Evolutionary conservation across 2,888 invertebrate species (phyloP).

Genomic region (Lepidocyrtoides sp.): DNA sequence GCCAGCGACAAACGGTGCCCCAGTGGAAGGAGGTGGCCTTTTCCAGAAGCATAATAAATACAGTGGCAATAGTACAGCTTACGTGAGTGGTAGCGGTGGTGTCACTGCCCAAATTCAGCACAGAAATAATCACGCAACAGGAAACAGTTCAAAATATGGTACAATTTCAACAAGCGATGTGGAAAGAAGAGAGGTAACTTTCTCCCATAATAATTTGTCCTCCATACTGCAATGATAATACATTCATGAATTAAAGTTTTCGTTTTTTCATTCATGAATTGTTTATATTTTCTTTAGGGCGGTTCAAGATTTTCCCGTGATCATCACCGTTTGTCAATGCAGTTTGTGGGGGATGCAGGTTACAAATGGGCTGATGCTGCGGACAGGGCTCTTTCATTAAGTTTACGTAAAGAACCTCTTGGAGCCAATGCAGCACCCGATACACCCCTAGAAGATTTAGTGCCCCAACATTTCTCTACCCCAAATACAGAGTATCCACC

Average conservation of each 20-base stretch:
- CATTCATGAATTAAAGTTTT: too few species aligned
- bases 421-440: slow-evolving; percentile 90
- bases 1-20: slow-evolving; percentile 51
- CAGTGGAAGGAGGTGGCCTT: slow-evolving; percentile 49
- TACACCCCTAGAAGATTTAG: slow-evolving; percentile 82
- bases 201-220: slow-evolving; percentile 45
- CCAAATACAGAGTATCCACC: slow-evolving; percentile 65
- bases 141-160: slow-evolving; percentile 73
- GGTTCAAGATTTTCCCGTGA: slow-evolving; percentile 87
- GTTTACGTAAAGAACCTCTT: slow-evolving; percentile 93
- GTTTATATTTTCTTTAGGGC: slow-evolving; percentile 45
- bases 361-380: slow-evolving; percentile 94
- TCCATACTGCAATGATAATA: too few species aligned
- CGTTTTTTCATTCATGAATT: too few species aligned
- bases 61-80: slow-evolving; percentile 11
- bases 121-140: slow-evolving; percentile 59
- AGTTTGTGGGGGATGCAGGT: slow-evolving; percentile 93
- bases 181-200: slow-evolving; percentile 68
- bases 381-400: slow-evolving; percentile 87
- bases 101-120: slow-evolving; percentile 71
- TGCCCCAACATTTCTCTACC: slow-evolving; percentile 72
- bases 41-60: slow-evolving; percentile 67
- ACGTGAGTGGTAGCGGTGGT: slow-evolving; percentile 24
- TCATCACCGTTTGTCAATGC: slow-evolving; percentile 93
- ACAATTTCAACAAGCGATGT: slow-evolving; percentile 71